Evolutionary conservation across 2,113 vertebrate genomes (phyloP), one percentile per base, ranked within the genome.

Genomic region (Ploceus nigricollis): DNA sequence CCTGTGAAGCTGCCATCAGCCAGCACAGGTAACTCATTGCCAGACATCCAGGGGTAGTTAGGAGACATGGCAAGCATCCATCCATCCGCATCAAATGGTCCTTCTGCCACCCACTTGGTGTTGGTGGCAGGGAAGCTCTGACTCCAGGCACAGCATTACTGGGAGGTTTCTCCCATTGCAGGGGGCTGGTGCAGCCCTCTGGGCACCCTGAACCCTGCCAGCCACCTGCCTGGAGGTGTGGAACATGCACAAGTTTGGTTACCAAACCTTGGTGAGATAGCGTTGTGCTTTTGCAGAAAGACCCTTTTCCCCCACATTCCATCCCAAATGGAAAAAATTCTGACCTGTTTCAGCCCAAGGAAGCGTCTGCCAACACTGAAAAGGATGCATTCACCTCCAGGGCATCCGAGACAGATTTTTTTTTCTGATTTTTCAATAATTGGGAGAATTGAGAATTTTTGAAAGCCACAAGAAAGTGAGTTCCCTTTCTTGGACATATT

Each of bases 81-180:
- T 19, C 21, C 51, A 61, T 17, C 58, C 28, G 5, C 10, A 18
- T 33, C 33, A 77, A 33, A 72, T 2, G 11, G 37, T 17, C 24
- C 37, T 42, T 39, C 53, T 33, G 27, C 31, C 27, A 37, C 25
- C 42, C 44, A 4, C 22, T 19, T 17, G 31, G 57, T 61, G 24
- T 11, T 24, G 53, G 16, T 47, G 35, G 7, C 44, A 31, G 22
- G 5, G 35, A 80, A 83, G 68, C 18, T 33, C 58, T 42, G 30
- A 14, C 44, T 56, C 0, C 0, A 86, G 47, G 18, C 11, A 5
- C 3, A 13, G 28, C 37, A 7, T 10, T 54, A 20, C 30, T 25
- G 69, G 25, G 48, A 78, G 17, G 10, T 56, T 68, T 69, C 11
- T 51, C 11, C 17, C 11, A 1, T 37, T 13, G 30, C 73, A n/a